A percentile compares a stretch with the other conserved stretches of the same genome.
Evolutionary conservation across 2,113 vertebrate genomes (phyloP).

Genomic region (Leiothrix lutea): DNA sequence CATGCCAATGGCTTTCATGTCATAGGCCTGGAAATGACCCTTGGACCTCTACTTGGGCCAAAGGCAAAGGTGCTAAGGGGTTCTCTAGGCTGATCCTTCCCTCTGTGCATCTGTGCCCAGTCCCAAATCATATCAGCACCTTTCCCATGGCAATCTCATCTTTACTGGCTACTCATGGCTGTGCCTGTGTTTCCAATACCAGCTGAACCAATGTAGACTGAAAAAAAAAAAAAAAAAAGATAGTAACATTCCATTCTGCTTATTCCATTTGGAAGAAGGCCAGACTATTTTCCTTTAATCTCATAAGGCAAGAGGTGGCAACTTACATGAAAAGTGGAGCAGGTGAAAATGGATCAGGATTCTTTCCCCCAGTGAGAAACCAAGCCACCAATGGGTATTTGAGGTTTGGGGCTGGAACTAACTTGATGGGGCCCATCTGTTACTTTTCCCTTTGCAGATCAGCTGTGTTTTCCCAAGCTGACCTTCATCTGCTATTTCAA

Average conservation of each 20-base stretch:
- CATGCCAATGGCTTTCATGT: neutral
- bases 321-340: neutral
- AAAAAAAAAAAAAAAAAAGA: neutral
- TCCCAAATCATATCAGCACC: neutral
- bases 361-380: neutral
- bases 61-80: neutral
- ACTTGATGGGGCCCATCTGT: constrained; percentile 12
- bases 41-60: neutral
- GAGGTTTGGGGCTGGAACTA: constrained; percentile 7
- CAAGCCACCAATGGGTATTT: neutral
- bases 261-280: neutral
- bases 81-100: neutral
- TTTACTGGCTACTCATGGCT: neutral
- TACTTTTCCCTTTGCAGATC: constrained; percentile 29
- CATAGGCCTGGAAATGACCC: neutral
- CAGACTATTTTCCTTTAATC: neutral
- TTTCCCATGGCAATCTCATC: neutral
- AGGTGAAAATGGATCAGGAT: constrained; percentile 27
- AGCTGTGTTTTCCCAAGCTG: constrained; percentile 54
- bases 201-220: neutral
- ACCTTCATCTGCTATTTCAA: constrained; percentile 51
- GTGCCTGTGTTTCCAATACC: neutral
- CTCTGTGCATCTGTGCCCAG: neutral
- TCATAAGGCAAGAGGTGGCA: neutral
- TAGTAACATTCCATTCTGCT: neutral